Conservation (phyloP, 92 coral and sea anemone genomes). For the Palythoa heliodiscus region DNA sequence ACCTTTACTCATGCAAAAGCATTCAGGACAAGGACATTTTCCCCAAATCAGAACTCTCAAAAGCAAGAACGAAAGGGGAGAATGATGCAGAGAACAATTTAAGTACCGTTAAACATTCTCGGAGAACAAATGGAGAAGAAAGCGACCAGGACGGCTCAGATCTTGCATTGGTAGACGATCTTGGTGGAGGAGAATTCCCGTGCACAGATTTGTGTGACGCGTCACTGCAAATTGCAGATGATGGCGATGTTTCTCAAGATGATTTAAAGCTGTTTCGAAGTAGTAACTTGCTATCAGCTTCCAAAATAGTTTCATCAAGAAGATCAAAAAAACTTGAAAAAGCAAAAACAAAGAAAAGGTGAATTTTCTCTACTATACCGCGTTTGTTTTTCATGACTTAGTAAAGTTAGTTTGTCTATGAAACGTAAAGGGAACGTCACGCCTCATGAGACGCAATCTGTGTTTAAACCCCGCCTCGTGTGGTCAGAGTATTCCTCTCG, state of each 20-base stretch:
- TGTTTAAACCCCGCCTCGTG: no score
- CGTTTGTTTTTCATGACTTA: background rate
- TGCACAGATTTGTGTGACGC: constrained; percentile 18
- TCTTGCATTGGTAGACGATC: background rate
- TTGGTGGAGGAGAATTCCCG: constrained; percentile 6
- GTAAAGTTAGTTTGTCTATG: no score
- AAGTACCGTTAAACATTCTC: background rate
- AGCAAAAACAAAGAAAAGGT: background rate
- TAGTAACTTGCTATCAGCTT: background rate
- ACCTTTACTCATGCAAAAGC: constrained; percentile 46
- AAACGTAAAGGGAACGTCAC: no score
- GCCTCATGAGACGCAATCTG: no score
- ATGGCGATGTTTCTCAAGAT: constrained; percentile 9
- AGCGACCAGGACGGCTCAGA: constrained; percentile 11
- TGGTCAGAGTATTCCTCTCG: no score
- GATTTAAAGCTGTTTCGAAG: constrained; percentile 1
- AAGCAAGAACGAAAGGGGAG: constrained; percentile 15
- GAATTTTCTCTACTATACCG: background rate
- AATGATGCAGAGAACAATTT: background rate
- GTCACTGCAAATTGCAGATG: constrained; percentile 3
- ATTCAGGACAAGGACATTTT: constrained; percentile 46
- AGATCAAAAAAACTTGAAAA: constrained; percentile 14
- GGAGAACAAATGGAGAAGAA: background rate
- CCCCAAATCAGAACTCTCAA: constrained; percentile 19
- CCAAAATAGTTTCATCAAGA: constrained; percentile 4